Evolutionary conservation across 2,113 vertebrate species (phyloP).

Genomic region (Gila orcuttii): DNA sequence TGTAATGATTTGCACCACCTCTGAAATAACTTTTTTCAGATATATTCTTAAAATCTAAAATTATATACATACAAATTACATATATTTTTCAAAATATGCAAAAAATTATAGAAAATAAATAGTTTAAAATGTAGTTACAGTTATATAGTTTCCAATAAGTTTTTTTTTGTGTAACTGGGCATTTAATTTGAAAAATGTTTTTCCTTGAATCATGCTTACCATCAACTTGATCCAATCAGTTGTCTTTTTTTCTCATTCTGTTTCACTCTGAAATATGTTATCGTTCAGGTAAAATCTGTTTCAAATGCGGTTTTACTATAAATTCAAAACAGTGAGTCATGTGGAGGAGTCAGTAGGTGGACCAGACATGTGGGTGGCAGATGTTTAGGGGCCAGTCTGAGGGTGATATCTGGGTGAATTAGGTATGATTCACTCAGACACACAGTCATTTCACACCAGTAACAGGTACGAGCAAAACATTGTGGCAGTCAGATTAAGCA

Average conservation of each 20-base stretch:
- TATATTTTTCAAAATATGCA: no score
- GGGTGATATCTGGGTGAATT: constrained; percentile 17
- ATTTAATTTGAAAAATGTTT: no score
- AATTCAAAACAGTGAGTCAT: constrained; percentile 3
- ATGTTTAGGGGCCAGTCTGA: constrained; percentile 27
- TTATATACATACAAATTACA: no score
- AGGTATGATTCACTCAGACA: constrained; percentile 36
- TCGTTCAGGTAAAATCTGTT: neutral
- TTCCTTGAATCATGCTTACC: no score
- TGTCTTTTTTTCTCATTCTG: neutral
- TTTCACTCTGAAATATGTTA: neutral
- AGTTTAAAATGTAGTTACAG: neutral
- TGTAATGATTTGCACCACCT: neutral
- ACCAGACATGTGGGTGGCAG: constrained; percentile 46
- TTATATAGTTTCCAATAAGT: no score
- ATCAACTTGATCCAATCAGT: neutral
- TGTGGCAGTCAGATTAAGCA: neutral
- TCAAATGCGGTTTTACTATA: neutral
- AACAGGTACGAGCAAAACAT: constrained; percentile 10
- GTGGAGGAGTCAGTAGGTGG: neutral
- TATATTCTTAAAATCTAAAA: no score
- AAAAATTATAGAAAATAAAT: no score
- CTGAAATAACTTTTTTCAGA: no score
- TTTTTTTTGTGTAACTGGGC: no score
- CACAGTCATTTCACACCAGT: constrained; percentile 6